Percentiles rank a stretch among this genome's conserved stretches.
phyloP scores from a whole-genome alignment of 2,797 vertebrate species.

The Spinus olivaceus region DNA sequence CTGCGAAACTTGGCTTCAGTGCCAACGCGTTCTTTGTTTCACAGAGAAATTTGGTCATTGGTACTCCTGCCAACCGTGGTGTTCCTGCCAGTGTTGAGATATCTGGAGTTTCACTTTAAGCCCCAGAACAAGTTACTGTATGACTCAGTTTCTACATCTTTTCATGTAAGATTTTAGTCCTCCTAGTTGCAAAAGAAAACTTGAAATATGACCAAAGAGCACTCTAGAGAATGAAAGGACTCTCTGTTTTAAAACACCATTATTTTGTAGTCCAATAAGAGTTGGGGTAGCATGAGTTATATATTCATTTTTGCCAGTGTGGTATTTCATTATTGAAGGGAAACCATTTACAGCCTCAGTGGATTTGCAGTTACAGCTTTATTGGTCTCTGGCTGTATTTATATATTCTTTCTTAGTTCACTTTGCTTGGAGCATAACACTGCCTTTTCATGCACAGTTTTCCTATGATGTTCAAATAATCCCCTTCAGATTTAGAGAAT shows the following conservation, averaged over 20 bases:
- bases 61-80: background rate
- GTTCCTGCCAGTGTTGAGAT: background rate
- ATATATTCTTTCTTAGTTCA: conserved; percentile 39
- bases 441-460: conserved; percentile 2
- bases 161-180: background rate
- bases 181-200: background rate
- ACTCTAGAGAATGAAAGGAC: background rate
- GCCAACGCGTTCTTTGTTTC: background rate
- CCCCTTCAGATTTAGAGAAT: conserved; percentile 8
- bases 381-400: conserved; percentile 41
- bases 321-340: conserved; percentile 55
- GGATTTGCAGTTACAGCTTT: conserved; percentile 51
- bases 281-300: background rate
- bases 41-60: background rate
- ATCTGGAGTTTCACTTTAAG: conserved; percentile 5
- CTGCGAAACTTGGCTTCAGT: background rate
- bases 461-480: conserved; percentile 11
- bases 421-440: conserved; percentile 23
- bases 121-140: background rate
- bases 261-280: background rate
- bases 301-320: conserved; percentile 28
- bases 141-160: background rate
- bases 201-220: background rate
- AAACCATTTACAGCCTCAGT: conserved; percentile 33
- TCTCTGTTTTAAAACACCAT: background rate